These are phyloP conservation scores for Mormoops blainvillei DNA, from an alignment of 2,113 vertebrate genomes.

Conservation along the genomic window DNA sequence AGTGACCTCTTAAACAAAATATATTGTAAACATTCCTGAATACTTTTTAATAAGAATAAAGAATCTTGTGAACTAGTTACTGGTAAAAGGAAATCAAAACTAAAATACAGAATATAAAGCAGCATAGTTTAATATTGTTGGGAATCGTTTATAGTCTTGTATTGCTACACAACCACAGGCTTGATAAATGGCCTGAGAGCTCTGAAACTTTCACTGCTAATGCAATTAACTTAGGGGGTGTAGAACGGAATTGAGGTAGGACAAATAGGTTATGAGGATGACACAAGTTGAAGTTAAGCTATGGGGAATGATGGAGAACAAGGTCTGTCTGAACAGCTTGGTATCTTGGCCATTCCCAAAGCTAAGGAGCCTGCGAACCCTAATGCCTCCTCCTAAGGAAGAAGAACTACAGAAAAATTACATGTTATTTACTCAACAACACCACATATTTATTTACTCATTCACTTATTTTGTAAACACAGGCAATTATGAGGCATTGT, in stretches of 20 bases:
- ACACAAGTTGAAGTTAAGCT: background rate
- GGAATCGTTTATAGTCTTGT: background rate
- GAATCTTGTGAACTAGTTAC: background rate
- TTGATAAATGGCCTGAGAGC: background rate
- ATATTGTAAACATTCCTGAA: background rate
- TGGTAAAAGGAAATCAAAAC: background rate
- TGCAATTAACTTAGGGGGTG: background rate
- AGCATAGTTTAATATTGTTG: background rate
- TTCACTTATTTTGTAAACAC: background rate
- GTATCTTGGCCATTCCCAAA: background rate
- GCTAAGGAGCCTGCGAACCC: accelerated
- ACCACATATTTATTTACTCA: background rate
- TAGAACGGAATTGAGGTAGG: background rate
- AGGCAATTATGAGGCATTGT: background rate
- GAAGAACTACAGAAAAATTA: background rate
- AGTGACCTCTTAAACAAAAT: background rate
- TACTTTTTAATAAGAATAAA: background rate
- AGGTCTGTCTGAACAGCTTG: background rate
- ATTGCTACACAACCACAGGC: background rate
- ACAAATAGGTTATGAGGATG: background rate
- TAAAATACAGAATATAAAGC: background rate
- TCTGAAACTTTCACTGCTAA: background rate
- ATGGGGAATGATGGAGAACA: background rate
- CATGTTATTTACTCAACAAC: background rate
- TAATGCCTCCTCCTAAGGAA: background rate